Evolutionary conservation across 2,797 vertebrate genomes (phyloP).

Genomic region (Hydrophis major): DNA sequence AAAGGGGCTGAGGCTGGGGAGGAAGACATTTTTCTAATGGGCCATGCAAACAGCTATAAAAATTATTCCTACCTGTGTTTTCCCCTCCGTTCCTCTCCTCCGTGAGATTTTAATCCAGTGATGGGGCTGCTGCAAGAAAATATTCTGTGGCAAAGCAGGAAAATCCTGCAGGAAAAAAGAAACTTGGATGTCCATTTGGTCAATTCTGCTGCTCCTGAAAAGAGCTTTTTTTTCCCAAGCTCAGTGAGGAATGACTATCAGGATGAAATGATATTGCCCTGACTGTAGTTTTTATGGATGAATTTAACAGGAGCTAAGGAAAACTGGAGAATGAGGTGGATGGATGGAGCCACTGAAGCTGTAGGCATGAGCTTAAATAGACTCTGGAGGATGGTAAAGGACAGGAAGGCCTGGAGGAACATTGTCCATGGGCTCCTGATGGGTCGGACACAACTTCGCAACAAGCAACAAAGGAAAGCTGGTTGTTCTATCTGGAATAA

Average conservation of each 20-base stretch:
- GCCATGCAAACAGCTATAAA: slow-evolving; percentile 65
- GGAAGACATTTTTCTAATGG: slow-evolving; percentile 68
- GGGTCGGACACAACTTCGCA: no score
- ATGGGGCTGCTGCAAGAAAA: slow-evolving; percentile 31
- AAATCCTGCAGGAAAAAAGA: slow-evolving; percentile 23
- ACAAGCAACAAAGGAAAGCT: background rate
- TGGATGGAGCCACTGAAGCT: no score
- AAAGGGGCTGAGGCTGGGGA: background rate
- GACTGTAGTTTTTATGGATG: slow-evolving; percentile 63
- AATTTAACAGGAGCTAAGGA: slow-evolving; percentile 55
- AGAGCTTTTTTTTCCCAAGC: slow-evolving; percentile 55
- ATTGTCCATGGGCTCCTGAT: no score
- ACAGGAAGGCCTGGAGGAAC: no score
- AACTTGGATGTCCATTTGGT: slow-evolving; percentile 58
- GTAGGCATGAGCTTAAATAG: no score
- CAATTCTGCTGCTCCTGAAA: slow-evolving; percentile 58
- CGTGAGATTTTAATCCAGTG: slow-evolving; percentile 27
- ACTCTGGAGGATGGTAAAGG: no score
- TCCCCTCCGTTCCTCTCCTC: background rate
- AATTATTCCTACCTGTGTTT: slow-evolving; percentile 58
- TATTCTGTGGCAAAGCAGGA: slow-evolving; percentile 31
- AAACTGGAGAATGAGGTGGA: background rate
- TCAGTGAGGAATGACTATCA: slow-evolving; percentile 61
- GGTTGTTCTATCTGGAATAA: slow-evolving; percentile 57
- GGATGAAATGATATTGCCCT: slow-evolving; percentile 57